These are phyloP conservation scores for Sesamia nonagrioides DNA, from an alignment of 1,140 invertebrate species.

Conservation along the genomic window DNA sequence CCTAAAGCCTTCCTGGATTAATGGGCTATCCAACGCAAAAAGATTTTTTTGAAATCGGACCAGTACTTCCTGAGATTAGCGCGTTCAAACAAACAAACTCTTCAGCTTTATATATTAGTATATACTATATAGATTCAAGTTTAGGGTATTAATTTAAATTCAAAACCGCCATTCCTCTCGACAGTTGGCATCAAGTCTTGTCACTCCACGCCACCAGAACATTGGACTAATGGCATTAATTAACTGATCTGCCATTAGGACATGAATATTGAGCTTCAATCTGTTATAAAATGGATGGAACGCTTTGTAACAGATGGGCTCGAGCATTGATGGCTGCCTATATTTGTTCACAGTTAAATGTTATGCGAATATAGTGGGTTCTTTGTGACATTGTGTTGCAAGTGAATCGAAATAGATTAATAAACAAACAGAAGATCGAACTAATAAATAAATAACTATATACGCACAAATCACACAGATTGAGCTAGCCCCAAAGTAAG, in stretches of 20 bases:
- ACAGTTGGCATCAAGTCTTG: neutral
- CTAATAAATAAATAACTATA: too few species aligned
- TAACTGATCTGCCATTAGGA: neutral
- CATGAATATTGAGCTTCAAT: constrained; percentile 12
- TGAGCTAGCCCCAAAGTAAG: too few species aligned
- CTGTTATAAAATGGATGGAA: neutral
- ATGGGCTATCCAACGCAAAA: too few species aligned
- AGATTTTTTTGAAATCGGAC: too few species aligned
- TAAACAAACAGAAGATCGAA: neutral
- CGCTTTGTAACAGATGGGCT: neutral
- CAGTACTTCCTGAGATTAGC: too few species aligned
- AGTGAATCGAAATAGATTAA: neutral
- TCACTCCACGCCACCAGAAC: neutral
- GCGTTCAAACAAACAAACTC: too few species aligned
- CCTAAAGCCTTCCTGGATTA: too few species aligned
- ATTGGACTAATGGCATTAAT: constrained; percentile 10
- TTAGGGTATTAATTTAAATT: too few species aligned
- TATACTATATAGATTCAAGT: too few species aligned
- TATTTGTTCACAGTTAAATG: neutral
- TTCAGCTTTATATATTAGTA: too few species aligned
- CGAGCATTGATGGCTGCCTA: neutral
- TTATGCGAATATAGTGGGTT: neutral
- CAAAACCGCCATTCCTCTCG: neutral
- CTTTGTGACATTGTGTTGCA: neutral
- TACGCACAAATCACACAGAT: too few species aligned